These are phyloP conservation scores for Labrus mixtus DNA, from an alignment of 2,113 vertebrate species.

Conservation along the genomic window DNA sequence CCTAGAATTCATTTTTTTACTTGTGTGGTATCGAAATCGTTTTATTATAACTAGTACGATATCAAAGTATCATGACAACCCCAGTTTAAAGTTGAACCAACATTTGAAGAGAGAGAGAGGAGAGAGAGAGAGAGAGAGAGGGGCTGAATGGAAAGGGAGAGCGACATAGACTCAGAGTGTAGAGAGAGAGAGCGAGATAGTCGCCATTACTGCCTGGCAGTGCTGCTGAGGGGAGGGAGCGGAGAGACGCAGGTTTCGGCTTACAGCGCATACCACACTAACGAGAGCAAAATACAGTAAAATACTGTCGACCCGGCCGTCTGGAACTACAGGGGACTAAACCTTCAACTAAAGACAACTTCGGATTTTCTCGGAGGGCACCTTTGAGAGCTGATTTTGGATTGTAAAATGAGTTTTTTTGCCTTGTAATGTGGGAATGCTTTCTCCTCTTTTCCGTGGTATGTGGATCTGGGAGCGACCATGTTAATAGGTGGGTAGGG, in stretches of 20 bases:
- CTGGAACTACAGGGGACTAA: not conserved
- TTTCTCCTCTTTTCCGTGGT: constrained; percentile 78
- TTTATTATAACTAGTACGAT: no score
- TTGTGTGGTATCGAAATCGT: no score
- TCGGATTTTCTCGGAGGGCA: constrained; percentile 7
- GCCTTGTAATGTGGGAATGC: constrained; percentile 71
- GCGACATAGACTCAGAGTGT: constrained; percentile 21
- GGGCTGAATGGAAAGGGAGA: constrained; percentile 20
- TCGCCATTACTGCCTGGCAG: constrained; percentile 83
- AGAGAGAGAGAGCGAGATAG: constrained; percentile 60
- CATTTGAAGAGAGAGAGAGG: constrained; percentile 2
- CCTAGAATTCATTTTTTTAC: no score
- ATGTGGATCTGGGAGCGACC: constrained; percentile 86
- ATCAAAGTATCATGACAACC: no score
- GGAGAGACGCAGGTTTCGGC: constrained; percentile 74
- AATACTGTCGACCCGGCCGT: constrained; percentile 18
- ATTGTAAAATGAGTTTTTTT: constrained; percentile 35
- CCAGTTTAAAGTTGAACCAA: not conserved
- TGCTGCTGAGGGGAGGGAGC: constrained; percentile 73
- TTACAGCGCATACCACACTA: constrained; percentile 76
- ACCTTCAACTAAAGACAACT: not conserved
- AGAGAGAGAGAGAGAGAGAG: constrained; percentile 23
- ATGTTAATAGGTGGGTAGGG: constrained; percentile 87
- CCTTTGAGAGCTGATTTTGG: constrained; percentile 7
- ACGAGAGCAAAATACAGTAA: constrained; percentile 59